Conservation (phyloP, 2,797 vertebrate species). For the Onychomys arenicola region DNA sequence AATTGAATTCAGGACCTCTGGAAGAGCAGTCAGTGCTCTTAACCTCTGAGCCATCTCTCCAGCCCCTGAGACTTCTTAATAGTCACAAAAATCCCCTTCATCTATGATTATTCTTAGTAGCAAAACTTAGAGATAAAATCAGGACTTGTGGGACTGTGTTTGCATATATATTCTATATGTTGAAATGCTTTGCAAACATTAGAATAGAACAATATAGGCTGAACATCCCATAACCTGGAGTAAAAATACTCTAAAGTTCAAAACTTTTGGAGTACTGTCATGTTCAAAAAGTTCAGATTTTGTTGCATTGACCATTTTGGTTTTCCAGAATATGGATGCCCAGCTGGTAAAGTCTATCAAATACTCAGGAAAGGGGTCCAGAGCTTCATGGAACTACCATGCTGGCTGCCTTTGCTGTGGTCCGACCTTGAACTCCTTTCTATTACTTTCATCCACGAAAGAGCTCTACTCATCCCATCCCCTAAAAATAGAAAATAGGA, state of each 20-base stretch:
- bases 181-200: background rate
- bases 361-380: background rate
- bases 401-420: background rate
- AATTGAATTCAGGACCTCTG: too few species aligned
- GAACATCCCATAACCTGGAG: background rate
- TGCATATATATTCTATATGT: rapidly evolving
- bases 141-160: background rate
- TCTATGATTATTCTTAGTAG: background rate
- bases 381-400: background rate
- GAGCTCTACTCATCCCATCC: background rate
- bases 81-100: too few species aligned
- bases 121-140: background rate
- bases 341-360: background rate
- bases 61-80: too few species aligned
- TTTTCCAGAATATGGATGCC: background rate
- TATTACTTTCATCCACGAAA: background rate
- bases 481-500: background rate
- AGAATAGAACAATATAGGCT: background rate
- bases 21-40: too few species aligned
- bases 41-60: too few species aligned
- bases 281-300: background rate
- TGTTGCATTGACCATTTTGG: background rate
- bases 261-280: background rate
- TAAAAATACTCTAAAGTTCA: background rate
- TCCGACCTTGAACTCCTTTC: background rate